These are phyloP conservation scores for Phrynocephalus guinanensis DNA, from an alignment of 2,797 vertebrate genomes.

Conservation along the genomic window DNA sequence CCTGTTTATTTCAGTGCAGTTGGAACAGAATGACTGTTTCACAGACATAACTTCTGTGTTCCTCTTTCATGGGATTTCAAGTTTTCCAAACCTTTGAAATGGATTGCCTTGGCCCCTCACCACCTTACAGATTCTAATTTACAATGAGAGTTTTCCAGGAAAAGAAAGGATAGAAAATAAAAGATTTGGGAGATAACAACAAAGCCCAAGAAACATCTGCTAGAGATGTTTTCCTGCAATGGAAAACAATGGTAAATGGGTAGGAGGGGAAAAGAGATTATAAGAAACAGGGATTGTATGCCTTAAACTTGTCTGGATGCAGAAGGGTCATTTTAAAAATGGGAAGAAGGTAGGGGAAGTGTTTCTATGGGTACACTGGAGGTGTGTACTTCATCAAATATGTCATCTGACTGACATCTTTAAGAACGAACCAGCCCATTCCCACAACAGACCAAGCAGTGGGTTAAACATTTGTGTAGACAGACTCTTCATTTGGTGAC, in stretches of 20 bases:
- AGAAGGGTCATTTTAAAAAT: background rate
- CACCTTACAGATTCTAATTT: background rate
- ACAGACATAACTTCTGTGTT: background rate
- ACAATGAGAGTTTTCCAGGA: conserved; percentile 27
- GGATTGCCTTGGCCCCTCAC: background rate
- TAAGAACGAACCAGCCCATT: too few species aligned
- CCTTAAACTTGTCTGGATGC: background rate
- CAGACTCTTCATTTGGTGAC: too few species aligned
- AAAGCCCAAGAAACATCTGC: conserved; percentile 63
- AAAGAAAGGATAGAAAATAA: conserved; percentile 52
- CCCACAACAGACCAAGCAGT: too few species aligned
- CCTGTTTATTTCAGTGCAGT: background rate
- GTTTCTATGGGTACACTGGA: background rate
- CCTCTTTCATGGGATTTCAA: background rate
- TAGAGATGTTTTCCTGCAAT: conserved; percentile 42
- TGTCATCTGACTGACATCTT: too few species aligned
- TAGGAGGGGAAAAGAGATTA: conserved; percentile 18
- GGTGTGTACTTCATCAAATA: too few species aligned
- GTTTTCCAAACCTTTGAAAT: background rate
- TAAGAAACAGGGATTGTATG: background rate
- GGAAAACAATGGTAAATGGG: background rate
- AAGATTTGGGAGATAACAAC: background rate
- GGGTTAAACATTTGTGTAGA: too few species aligned
- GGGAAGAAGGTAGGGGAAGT: background rate
- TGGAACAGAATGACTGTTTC: background rate